Base-by-base conservation (phyloP, 2,888 invertebrate species). In the Leptinotarsa rubiginosa region DNA sequence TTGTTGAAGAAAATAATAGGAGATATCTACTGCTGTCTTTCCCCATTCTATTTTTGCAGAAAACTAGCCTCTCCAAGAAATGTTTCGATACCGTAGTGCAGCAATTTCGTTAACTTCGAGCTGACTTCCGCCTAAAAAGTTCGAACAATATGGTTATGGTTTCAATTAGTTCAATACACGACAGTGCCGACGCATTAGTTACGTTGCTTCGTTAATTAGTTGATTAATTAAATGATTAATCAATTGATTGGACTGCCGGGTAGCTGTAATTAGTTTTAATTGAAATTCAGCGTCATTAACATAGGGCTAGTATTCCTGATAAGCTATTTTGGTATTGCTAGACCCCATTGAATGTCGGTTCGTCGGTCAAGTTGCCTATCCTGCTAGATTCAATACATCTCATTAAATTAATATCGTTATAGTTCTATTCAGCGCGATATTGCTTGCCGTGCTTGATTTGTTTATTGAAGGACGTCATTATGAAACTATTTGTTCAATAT, bases 271-370 rank as follows among this genome's bases (percentile, higher is more conserved):
- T 87, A 87, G 87, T 87, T 91, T 90, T 92, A 92, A 92, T 92
- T 92, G 91, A 91, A 91, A 92, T 91, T 91, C 91, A 85, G 89
- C 91, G 90, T 91, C 91, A 91, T 90, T 90, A 91, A 89, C 90
- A 89, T 90, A 70, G 69, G 62, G 59, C 69, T 62, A 70, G 72
- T 72, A 67, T 71, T 54, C 47, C 65, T 72, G 72, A 71, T 75
- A 71, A 69, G 69, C 71, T 68, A 75, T 75, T 72, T 72, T 72
- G 68, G 59, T 72, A 71, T 68, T 69, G 71, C 69, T 66, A 72
- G 72, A 62, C 25, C 66, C 66, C 52, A 15, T 25, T 31, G 81
- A 79, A 78, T 79, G 82, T 79, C 31, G 31, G 81, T 80, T 78
- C 78, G 77, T 47, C 80, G 81, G 81, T 81, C 82, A 82, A 81